These are phyloP conservation scores for Falco concolor DNA, from an alignment of 2,797 vertebrate species.

Conservation along the genomic window DNA sequence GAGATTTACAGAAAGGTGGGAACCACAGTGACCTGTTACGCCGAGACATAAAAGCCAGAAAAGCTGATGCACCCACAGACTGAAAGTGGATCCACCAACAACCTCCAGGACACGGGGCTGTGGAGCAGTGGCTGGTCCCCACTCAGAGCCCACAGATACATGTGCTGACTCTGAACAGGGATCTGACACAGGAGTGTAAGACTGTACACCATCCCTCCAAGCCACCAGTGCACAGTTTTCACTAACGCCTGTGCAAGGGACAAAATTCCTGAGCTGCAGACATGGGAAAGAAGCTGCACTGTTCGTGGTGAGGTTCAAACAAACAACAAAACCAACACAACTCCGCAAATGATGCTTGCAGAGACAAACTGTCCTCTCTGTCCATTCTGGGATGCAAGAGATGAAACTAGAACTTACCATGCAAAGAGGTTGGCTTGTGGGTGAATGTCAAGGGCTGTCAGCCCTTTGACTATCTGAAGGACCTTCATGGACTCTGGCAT, in stretches of 20 bases:
- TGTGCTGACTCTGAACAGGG: not conserved
- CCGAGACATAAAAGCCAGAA: accelerated
- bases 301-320: not conserved
- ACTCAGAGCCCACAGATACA: not conserved
- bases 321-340: not conserved
- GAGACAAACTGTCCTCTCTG: not conserved
- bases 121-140: not conserved
- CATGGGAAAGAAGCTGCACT: not conserved
- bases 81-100: not conserved
- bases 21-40: not conserved
- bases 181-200: not conserved
- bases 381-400: not conserved
- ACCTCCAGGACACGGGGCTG: not conserved
- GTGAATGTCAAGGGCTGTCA: constrained; percentile 94
- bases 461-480: constrained; percentile 92
- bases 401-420: constrained; percentile 78
- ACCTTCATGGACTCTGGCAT: constrained; percentile 87
- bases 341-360: accelerated
- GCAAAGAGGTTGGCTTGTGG: constrained; percentile 94
- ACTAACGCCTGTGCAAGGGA: accelerated
- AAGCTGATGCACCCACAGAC: not conserved
- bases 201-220: accelerated
- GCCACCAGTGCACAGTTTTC: not conserved
- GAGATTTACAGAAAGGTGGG: too few species aligned
- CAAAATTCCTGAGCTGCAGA: not conserved